Evolutionary conservation across 2,113 vertebrate genomes (phyloP).

Genomic region (Caretta caretta): DNA sequence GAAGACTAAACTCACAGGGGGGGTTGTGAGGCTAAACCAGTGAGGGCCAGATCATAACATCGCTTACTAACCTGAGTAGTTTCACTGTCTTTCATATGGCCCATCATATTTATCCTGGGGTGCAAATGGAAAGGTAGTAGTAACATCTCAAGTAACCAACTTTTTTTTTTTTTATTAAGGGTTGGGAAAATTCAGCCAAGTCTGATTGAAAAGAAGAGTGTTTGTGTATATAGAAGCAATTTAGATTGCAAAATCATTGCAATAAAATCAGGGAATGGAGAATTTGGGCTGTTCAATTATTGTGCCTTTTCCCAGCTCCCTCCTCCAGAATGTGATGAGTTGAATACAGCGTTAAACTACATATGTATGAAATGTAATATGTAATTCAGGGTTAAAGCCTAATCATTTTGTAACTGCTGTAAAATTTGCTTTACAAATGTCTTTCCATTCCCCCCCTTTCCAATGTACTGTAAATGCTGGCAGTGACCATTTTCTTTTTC

Average conservation of each 20-base stretch:
- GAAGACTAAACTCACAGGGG: background rate
- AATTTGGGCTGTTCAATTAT: background rate
- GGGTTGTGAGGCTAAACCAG: background rate
- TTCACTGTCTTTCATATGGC: background rate
- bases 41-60: background rate
- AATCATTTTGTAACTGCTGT: background rate
- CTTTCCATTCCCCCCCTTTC: background rate
- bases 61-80: background rate
- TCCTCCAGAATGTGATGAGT: fast-evolving
- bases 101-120: background rate
- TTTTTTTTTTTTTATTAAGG: background rate
- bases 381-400: background rate
- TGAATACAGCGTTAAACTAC: background rate
- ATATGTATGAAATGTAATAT: background rate
- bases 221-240: background rate
- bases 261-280: background rate
- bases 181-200: background rate
- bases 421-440: background rate
- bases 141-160: background rate
- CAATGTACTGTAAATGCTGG: background rate
- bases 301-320: background rate
- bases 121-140: background rate
- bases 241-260: background rate
- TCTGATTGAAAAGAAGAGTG: background rate
- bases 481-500: background rate